Evolutionary conservation across 64 coral and sea anemone genomes (phyloP).

Genomic region (Montipora sp.): DNA sequence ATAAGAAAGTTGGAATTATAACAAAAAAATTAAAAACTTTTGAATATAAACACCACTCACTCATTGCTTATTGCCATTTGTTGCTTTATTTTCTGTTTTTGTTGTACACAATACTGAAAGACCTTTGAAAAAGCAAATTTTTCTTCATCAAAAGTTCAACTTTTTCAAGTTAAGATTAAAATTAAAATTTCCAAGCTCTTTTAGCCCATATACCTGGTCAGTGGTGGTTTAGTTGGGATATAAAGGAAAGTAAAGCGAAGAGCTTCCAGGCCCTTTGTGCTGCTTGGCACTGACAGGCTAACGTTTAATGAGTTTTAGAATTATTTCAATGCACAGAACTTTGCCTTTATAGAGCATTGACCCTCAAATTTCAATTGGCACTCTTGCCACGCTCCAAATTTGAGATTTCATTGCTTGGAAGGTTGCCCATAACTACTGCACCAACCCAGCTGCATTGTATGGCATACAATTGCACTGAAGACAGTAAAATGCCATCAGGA

Average conservation of each 20-base stretch:
- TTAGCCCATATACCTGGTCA: slow-evolving; percentile 18
- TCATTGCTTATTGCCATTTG: too few species aligned
- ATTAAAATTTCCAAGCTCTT: not conserved
- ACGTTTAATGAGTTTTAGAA: not conserved
- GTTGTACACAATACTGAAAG: too few species aligned
- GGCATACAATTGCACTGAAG: not conserved
- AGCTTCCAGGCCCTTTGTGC: slow-evolving; percentile 20
- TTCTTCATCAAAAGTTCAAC: slow-evolving; percentile 10
- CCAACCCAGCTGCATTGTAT: not conserved
- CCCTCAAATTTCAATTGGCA: not conserved
- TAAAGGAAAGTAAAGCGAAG: slow-evolving; percentile 8
- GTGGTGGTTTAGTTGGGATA: slow-evolving; percentile 6
- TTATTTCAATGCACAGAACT: not conserved
- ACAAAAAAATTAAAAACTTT: too few species aligned
- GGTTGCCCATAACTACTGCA: not conserved
- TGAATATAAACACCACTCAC: too few species aligned
- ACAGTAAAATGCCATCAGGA: not conserved
- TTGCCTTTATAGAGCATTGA: not conserved
- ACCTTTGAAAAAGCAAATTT: not conserved
- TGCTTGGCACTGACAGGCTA: slow-evolving; percentile 9
- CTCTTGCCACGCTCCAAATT: not conserved
- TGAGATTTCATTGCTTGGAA: not conserved
- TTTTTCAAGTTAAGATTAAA: slow-evolving; percentile 18
- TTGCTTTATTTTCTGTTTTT: too few species aligned
- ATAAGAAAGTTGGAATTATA: too few species aligned